Evolutionary conservation across 2,888 invertebrate genomes (phyloP).

Genomic region (Drosophila meridiana): DNA sequence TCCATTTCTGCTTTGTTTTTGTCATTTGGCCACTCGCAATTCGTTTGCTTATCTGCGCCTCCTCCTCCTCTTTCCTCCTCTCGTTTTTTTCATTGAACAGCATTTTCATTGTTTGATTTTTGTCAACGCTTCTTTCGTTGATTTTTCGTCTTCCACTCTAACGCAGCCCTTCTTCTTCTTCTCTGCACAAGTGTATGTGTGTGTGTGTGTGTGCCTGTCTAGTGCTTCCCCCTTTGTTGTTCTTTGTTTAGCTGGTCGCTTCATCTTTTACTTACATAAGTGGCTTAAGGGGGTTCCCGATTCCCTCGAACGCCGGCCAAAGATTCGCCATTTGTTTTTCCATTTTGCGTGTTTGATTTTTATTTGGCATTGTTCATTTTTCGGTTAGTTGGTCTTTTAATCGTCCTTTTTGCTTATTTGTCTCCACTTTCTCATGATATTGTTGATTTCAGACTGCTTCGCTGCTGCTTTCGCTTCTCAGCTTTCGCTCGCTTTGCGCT

Average conservation of each 20-base stretch:
- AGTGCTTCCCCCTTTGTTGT: slow-evolving; percentile 48
- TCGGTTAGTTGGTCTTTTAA: slow-evolving; percentile 78
- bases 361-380: slow-evolving; percentile 73
- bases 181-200: background rate
- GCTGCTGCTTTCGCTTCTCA: slow-evolving; percentile 25
- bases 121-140: slow-evolving; percentile 66
- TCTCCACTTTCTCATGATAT: slow-evolving; percentile 32
- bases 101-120: slow-evolving; percentile 76
- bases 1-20: slow-evolving; percentile 57
- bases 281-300: slow-evolving; percentile 31
- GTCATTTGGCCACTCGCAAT: slow-evolving; percentile 50
- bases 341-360: slow-evolving; percentile 75
- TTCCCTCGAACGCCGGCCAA: slow-evolving; percentile 4
- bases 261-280: slow-evolving; percentile 72
- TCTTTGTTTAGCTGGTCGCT: slow-evolving; percentile 54
- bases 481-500: slow-evolving; percentile 38
- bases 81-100: slow-evolving; percentile 65
- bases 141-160: slow-evolving; percentile 10
- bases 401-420: slow-evolving; percentile 55
- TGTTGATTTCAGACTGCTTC: slow-evolving; percentile 2
- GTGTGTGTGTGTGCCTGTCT: slow-evolving; percentile 15
- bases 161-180: background rate
- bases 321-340: slow-evolving; percentile 58
- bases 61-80: slow-evolving; percentile 17
- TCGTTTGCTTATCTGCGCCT: slow-evolving; percentile 59